These are phyloP conservation scores for Thymelicus lineola DNA, from an alignment of 2,888 invertebrate genomes.

Conservation along the genomic window DNA sequence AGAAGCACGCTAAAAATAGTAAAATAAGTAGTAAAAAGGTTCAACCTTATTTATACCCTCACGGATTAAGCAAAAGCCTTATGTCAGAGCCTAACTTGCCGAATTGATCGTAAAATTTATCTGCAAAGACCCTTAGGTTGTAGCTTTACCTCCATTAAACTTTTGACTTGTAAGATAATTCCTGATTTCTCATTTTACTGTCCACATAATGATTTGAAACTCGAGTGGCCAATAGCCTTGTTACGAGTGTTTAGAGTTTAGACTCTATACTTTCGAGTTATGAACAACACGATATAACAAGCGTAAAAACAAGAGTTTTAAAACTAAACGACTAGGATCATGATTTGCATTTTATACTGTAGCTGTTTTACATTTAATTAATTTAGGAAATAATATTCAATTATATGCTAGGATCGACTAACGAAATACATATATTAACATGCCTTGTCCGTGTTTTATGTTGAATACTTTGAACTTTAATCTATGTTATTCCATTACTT, in stretches of 20 bases:
- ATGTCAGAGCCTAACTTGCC: conserved; percentile 25
- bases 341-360: too few relatives aligned
- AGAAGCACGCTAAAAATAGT: conserved; percentile 18
- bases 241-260: background rate
- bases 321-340: too few relatives aligned
- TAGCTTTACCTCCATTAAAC: conserved; percentile 26
- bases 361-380: too few relatives aligned
- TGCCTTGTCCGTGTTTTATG: too few relatives aligned
- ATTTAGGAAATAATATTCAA: too few relatives aligned
- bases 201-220: background rate
- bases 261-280: background rate
- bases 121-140: conserved; percentile 21
- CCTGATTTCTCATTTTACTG: conserved; percentile 2
- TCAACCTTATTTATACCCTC: conserved; percentile 18
- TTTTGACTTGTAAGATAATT: conserved; percentile 15
- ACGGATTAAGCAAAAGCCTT: conserved; percentile 20
- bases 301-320: background rate
- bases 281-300: background rate
- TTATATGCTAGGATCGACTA: too few relatives aligned
- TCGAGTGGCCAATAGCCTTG: background rate
- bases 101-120: conserved; percentile 37
- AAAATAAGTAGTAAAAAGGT: conserved; percentile 25
- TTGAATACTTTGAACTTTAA: background rate
- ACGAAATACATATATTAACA: too few relatives aligned
- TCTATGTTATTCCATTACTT: background rate